Conservation (phyloP, 2,113 vertebrate genomes). For the Elgaria multicarinata region DNA sequence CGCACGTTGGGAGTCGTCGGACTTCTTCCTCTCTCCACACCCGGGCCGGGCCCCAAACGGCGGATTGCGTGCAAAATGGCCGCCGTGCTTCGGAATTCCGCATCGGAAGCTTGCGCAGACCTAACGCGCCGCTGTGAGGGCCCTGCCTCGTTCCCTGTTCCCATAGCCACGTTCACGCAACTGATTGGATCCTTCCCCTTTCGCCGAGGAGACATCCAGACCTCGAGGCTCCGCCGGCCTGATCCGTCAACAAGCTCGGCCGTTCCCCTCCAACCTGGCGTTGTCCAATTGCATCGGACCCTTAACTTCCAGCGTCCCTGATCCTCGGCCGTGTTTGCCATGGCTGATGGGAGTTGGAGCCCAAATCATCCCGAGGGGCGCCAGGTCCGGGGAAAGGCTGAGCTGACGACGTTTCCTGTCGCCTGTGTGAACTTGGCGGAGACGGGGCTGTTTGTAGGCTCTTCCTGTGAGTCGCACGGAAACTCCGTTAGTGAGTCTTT, state of each 20-base stretch:
- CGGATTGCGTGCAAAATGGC: too few relatives aligned
- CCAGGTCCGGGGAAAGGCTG: background rate
- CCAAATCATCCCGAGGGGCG: too few relatives aligned
- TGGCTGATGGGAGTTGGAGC: background rate
- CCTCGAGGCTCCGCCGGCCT: background rate
- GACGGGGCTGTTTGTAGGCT: background rate
- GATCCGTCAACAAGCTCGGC: background rate
- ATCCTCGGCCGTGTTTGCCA: background rate
- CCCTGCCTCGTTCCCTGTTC: too few relatives aligned
- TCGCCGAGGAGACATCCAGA: background rate
- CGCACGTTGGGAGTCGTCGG: too few relatives aligned
- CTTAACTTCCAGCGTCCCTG: too few relatives aligned
- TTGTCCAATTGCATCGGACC: too few relatives aligned
- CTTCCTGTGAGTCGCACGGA: background rate
- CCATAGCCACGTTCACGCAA: background rate
- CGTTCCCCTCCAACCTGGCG: background rate
- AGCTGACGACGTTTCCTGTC: background rate
- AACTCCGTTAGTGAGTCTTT: too few relatives aligned
- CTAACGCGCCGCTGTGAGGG: too few relatives aligned
- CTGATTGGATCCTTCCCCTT: background rate
- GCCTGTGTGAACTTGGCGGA: background rate
- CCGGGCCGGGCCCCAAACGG: too few relatives aligned
- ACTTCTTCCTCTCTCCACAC: too few relatives aligned
- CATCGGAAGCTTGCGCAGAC: too few relatives aligned
- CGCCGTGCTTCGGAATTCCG: too few relatives aligned